Base-by-base conservation (phyloP, 2,113 vertebrate genomes). In the Festucalex cinctus region DNA sequence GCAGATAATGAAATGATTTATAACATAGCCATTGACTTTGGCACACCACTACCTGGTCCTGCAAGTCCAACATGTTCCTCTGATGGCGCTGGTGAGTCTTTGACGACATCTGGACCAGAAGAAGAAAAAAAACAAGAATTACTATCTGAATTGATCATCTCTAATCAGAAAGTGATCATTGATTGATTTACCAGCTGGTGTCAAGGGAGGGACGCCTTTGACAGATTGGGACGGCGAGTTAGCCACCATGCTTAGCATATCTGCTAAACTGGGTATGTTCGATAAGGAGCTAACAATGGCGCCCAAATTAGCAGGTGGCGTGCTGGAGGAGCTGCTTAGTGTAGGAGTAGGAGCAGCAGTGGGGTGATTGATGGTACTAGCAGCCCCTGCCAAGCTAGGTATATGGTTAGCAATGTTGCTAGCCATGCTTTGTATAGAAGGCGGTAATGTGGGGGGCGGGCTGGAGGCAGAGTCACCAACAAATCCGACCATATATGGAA, bases 51-150 rank as follows among this genome's bases (percentile, higher is more conserved):
- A 81, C 78, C 81, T 68, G 78, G 53, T 16, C 74, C 69, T 9
- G 20, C 1, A 0, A 46, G 16, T 5, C 46, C 59, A 28, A 17
- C 43, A 36, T 78, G 5, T 5, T 17, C 71, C 9, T 65, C 66
- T 24, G 39, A 2, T 26, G 37, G 37, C 16, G 22, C 14, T 13
- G 37, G 22, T 4, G 60, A 43, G 37, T 43, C 60, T 39, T 22
- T 22, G 13, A 43, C 14, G n/a, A 85, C 66, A 83, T 87, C 88
- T 89, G 69, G 32, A 80, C 58, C 44, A 44, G 44, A 65, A 58
- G 19, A 62, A 60, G 20, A 2, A 46, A 6, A 7, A 46, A 44
- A 16, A 63, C 62, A 62, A 22, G 59, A 62, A 41, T 26, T 37
- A 41, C 5, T 6, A 19, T 6, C 36, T 44, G 43, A 41, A 12